Conservation (phyloP, 2,888 invertebrate genomes). For the Dyspetes luteomarginatus region DNA sequence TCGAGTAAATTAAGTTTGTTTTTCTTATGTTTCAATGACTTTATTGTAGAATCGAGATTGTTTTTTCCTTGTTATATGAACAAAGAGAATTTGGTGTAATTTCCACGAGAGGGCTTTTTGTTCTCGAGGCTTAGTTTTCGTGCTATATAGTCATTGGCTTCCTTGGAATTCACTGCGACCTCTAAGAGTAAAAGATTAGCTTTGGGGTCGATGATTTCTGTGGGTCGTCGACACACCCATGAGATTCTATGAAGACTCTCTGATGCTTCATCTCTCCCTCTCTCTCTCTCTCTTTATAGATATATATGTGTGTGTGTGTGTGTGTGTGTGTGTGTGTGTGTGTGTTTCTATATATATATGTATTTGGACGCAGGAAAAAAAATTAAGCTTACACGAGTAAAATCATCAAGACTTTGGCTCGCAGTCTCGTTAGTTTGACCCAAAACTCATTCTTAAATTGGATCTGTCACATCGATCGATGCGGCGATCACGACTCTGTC, state of each 20-base stretch:
- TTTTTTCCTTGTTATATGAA: slow-evolving; percentile 12
- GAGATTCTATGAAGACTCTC: slow-evolving; percentile 30
- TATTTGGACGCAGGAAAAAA: neutral
- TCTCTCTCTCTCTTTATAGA: neutral
- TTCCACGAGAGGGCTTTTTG: slow-evolving; percentile 38
- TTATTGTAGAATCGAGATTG: neutral
- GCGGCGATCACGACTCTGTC: slow-evolving; percentile 16
- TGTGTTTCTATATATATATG: too few relatives aligned
- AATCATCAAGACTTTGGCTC: slow-evolving; percentile 3
- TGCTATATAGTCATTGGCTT: slow-evolving; percentile 38
- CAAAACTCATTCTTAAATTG: slow-evolving; percentile 46
- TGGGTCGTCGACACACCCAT: slow-evolving; percentile 38
- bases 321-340: neutral
- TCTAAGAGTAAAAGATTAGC: slow-evolving; percentile 39
- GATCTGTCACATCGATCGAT: slow-evolving; percentile 9
- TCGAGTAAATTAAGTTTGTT: neutral
- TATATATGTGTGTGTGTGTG: neutral
- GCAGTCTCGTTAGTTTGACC: slow-evolving; percentile 3
- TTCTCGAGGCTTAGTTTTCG: slow-evolving; percentile 24
- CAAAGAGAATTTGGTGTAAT: slow-evolving; percentile 26
- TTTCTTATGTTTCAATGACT: neutral
- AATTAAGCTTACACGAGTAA: neutral
- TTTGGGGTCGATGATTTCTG: slow-evolving; percentile 51
- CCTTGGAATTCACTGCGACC: slow-evolving; percentile 18
- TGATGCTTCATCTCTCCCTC: slow-evolving; percentile 27